Conservation (phyloP, 2,797 vertebrate genomes). For the Molossus molossus region DNA sequence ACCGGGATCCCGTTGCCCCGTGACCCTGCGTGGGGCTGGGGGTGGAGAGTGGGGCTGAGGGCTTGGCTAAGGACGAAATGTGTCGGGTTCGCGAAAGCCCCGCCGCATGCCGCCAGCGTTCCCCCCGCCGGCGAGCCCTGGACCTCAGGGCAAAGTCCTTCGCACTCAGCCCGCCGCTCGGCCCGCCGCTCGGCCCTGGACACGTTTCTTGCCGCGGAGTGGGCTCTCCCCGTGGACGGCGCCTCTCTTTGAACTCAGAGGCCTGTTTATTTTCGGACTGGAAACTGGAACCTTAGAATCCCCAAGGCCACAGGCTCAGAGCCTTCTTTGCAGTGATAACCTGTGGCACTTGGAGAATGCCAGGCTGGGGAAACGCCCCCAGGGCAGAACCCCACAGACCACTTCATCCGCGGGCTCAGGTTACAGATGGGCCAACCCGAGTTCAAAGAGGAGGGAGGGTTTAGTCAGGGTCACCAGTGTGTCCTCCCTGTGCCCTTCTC, state of each 20-base stretch:
- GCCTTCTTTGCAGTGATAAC: slow-evolving; percentile 45
- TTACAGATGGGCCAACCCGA: neutral
- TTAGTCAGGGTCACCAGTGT: neutral
- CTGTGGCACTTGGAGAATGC: neutral
- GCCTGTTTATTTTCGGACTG: slow-evolving; percentile 76
- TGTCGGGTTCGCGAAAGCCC: neutral
- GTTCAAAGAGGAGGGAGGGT: neutral
- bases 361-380: neutral
- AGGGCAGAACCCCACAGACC: neutral
- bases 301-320: slow-evolving; percentile 25
- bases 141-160: neutral
- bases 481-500: neutral
- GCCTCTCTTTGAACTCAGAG: slow-evolving; percentile 66
- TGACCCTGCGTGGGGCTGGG: neutral
- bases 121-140: neutral
- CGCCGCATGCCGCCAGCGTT: accelerated
- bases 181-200: neutral
- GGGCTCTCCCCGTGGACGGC: neutral
- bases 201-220: neutral
- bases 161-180: neutral
- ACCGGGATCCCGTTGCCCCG: neutral
- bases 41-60: neutral
- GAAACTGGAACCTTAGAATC: slow-evolving; percentile 73
- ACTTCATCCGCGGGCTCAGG: neutral
- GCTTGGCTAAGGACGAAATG: neutral